Evolutionary conservation across 2,888 invertebrate genomes (phyloP).

Genomic region (Coenonympha arcania): DNA sequence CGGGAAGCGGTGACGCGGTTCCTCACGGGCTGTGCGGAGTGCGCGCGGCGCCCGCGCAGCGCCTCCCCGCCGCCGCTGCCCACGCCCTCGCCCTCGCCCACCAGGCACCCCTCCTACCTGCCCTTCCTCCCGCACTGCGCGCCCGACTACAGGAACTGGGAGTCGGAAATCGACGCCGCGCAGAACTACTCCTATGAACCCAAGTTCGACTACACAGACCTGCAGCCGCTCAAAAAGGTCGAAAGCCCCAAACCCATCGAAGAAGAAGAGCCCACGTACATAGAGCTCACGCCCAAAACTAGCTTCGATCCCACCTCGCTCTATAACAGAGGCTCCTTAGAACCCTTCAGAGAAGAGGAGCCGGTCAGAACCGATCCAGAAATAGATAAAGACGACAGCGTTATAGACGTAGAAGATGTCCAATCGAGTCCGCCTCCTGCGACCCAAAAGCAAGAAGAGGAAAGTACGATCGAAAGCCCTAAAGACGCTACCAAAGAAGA

Average conservation of each 20-base stretch:
- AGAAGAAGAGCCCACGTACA: conserved; percentile 66
- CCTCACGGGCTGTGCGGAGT: conserved; percentile 94
- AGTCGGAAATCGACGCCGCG: conserved; percentile 69
- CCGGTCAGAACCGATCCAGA: conserved; percentile 64
- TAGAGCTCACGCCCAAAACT: conserved; percentile 63
- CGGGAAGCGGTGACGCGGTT: conserved; percentile 97
- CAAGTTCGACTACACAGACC: conserved; percentile 60
- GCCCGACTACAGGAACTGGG: conserved; percentile 70
- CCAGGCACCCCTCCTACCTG: conserved; percentile 60
- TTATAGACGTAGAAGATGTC: conserved; percentile 70
- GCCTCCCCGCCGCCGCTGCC: conserved; percentile 74
- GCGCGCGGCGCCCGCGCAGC: conserved; percentile 85
- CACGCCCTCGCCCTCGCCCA: conserved; percentile 67
- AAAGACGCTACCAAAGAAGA: conserved; percentile 52
- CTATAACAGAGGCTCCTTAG: conserved; percentile 49
- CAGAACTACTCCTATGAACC: conserved; percentile 60
- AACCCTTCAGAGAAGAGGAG: conserved; percentile 61
- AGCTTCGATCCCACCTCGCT: conserved; percentile 43
- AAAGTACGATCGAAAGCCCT: conserved; percentile 36
- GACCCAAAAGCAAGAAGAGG: conserved; percentile 38
- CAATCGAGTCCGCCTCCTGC: conserved; percentile 46
- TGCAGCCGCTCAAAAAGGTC: conserved; percentile 61
- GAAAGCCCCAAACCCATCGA: conserved; percentile 55
- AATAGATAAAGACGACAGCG: conserved; percentile 66
- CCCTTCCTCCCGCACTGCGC: conserved; percentile 63